Evolutionary conservation across 2,888 invertebrate species (phyloP).

Genomic region (Crocallis elinguaria): DNA sequence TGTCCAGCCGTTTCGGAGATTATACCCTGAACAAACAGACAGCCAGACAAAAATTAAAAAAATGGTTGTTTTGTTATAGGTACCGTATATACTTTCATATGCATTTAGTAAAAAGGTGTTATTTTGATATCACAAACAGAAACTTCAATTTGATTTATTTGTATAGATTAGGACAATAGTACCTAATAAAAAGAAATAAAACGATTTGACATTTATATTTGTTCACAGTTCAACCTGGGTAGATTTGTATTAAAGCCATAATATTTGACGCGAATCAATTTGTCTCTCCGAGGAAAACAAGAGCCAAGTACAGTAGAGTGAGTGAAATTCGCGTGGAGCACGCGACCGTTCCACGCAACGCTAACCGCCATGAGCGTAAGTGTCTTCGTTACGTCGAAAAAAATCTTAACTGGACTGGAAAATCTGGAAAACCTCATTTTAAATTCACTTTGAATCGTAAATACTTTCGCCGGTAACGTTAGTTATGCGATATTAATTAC

Average conservation of each 20-base stretch:
- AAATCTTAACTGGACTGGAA: conserved; percentile 66
- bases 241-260: conserved; percentile 3
- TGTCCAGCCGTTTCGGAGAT: no score
- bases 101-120: no score
- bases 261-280: conserved; percentile 17
- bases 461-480: conserved; percentile 72
- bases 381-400: conserved; percentile 62
- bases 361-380: conserved; percentile 65
- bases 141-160: no score
- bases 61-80: no score
- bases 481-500: conserved; percentile 67
- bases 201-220: not conserved
- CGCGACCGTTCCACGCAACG: conserved; percentile 73
- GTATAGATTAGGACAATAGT: no score
- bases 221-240: not conserved
- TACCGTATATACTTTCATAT: no score
- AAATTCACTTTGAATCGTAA: conserved; percentile 67
- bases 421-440: conserved; percentile 68
- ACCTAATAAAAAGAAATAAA: no score
- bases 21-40: no score
- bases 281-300: conserved; percentile 39
- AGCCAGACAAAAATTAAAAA: no score
- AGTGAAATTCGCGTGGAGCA: conserved; percentile 71
- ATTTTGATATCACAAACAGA: no score
- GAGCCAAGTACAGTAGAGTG: conserved; percentile 24